phyloP scores from a whole-genome alignment of 2,113 vertebrate genomes.

The Chionomys nivalis region DNA sequence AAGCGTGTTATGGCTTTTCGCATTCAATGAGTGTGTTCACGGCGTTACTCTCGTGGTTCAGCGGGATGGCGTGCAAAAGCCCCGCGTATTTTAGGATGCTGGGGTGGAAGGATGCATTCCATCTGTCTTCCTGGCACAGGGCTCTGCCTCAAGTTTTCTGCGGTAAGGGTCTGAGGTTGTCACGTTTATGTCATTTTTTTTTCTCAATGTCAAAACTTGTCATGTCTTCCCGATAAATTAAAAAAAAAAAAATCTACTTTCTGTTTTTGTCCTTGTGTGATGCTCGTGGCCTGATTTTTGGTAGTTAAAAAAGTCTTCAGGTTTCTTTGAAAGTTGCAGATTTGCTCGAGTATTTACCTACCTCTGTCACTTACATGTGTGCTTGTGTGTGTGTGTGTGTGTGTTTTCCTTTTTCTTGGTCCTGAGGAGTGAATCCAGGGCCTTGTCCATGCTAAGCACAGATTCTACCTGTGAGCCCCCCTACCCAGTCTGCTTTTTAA shows the following conservation, averaged over 20 bases:
- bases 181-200: slow-evolving; percentile 49
- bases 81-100: slow-evolving; percentile 45
- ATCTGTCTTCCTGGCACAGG: slow-evolving; percentile 68
- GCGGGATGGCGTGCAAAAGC: slow-evolving; percentile 33
- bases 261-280: slow-evolving; percentile 36
- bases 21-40: slow-evolving; percentile 53
- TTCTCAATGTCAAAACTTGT: neutral
- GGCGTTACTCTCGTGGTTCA: slow-evolving; percentile 36
- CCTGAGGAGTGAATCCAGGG: neutral
- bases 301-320: slow-evolving; percentile 34
- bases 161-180: slow-evolving; percentile 33
- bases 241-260: slow-evolving; percentile 44
- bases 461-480: neutral
- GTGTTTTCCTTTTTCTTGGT: neutral
- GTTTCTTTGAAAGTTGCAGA: neutral
- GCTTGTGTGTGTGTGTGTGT: neutral
- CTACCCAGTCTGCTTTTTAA: neutral
- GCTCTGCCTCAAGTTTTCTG: slow-evolving; percentile 45
- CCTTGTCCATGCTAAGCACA: neutral
- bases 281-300: slow-evolving; percentile 22
- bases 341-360: neutral
- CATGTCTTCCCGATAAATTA: slow-evolving; percentile 33
- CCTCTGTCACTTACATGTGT: neutral
- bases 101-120: slow-evolving; percentile 45
- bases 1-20: slow-evolving; percentile 25